phyloP scores from a whole-genome alignment of 2,888 invertebrate species.

The Allygus modestus region DNA sequence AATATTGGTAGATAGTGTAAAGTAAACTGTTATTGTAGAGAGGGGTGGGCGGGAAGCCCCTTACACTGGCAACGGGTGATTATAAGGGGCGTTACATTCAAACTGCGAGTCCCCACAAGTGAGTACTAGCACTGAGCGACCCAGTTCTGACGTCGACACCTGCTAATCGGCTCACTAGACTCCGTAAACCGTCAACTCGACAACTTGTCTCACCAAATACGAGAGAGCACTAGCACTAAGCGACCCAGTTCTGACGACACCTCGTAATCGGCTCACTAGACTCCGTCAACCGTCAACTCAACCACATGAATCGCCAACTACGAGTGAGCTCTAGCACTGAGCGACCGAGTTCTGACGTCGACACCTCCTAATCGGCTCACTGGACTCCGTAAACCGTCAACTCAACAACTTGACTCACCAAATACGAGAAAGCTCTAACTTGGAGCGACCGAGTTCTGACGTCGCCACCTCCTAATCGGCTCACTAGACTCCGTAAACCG shows the following conservation, averaged over 20 bases:
- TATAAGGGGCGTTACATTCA: constrained; percentile 53
- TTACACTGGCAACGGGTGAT: background rate
- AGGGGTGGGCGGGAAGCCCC: constrained; percentile 5
- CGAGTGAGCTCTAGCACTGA: too few species aligned
- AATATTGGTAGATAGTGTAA: background rate
- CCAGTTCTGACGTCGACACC: constrained; percentile 51
- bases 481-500: too few species aligned
- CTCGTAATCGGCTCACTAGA: background rate
- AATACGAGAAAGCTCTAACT: too few species aligned
- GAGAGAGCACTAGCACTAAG: too few species aligned
- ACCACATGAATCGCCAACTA: too few species aligned
- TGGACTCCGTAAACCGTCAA: too few species aligned
- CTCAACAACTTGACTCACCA: too few species aligned
- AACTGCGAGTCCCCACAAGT: constrained; percentile 44
- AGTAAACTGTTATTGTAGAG: constrained; percentile 41
- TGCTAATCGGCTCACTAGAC: constrained; percentile 5
- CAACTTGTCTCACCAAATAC: background rate
- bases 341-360: too few species aligned
- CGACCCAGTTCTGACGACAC: too few species aligned
- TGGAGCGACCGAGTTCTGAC: too few species aligned
- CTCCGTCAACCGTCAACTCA: background rate
- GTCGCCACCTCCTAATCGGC: too few species aligned
- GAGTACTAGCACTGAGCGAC: constrained; percentile 14
- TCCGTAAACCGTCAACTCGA: background rate
- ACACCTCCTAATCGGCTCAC: too few species aligned